Base-by-base conservation (phyloP, 2,113 vertebrate species). In the Synodontis membranacea region DNA sequence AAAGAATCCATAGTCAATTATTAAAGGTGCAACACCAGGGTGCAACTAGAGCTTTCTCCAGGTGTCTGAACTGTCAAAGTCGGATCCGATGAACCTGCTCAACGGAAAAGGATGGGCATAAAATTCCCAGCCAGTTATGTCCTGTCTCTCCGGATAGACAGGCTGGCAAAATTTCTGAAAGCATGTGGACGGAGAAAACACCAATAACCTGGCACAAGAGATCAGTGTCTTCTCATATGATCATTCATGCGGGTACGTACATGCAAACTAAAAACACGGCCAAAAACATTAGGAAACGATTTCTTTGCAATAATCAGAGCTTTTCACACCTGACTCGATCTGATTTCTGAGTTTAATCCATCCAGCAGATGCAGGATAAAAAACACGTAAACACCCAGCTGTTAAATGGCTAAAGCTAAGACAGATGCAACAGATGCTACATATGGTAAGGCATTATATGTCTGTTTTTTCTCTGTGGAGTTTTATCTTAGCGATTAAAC, bases 11-110 rank as follows among this genome's bases (percentile, higher is more conserved):
- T 31, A 15, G 74, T 50, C 44, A 31, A 31, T 76, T 50, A 76
- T 37, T 31, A 54, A 48, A 78, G 75, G 74, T 76, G 28, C 76
- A n/a, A n/a, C n/a, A 54, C 46, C 75, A 34, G 75, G 34, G n/a
- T 54, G 48, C 50, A 79, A 7, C 3, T 21, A 2, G 31, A 79
- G 50, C 50, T 54, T 79, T 76, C 48, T 34, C 31, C 76, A 54
- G 76, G 8, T 52, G n/a, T 79, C n/a, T 54, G 48, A 79, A 79
- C 48, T 79, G 76, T 79, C 76, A 54, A 54, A 54, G 50, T 34
- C 4, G 50, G 76, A 79, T 79, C 76, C 37, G 76, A n/a, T 79
- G 76, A 31, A 79, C 76, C 76, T 37, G 76, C 54, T 79, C 34
- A 52, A 79, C 54, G 46, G 0, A 23, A 79, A 37, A 12, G 17